Conservation (phyloP, 2,888 invertebrate genomes). For the Tachina grossa region DNA sequence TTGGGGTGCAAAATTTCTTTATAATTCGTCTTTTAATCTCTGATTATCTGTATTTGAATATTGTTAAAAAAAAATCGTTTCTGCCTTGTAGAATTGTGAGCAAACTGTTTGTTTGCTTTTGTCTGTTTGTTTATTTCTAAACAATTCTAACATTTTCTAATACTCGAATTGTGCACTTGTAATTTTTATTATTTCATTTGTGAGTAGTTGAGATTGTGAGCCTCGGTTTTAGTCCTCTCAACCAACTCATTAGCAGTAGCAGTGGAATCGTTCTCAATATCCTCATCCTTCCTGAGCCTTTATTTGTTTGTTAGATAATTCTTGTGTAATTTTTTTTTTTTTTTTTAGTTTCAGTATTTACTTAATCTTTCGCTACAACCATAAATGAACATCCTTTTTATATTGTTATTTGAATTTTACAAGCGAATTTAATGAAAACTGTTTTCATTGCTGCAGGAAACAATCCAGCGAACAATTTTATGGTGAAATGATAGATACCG, state of each 20-base stretch:
- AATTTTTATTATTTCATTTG: conserved; percentile 16
- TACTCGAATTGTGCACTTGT: neutral
- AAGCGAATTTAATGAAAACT: conserved; percentile 26
- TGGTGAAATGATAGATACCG: neutral
- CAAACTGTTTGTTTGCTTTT: neutral
- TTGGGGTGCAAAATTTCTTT: conserved; percentile 4
- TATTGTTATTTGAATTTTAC: conserved; percentile 41
- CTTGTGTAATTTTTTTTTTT: conserved; percentile 4
- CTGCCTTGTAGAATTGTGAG: neutral
- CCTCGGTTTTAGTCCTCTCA: conserved; percentile 26
- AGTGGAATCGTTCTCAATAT: neutral
- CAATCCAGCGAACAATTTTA: conserved; percentile 33
- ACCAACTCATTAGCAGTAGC: conserved; percentile 3
- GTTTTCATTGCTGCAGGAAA: neutral
- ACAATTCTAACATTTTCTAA: conserved; percentile 43
- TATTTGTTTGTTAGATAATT: conserved; percentile 42
- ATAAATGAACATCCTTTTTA: conserved; percentile 55
- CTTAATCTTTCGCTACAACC: conserved; percentile 16
- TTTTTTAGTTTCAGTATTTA: conserved; percentile 18
- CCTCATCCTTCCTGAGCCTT: conserved; percentile 14
- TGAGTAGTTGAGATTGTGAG: conserved; percentile 1
- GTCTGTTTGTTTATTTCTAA: conserved; percentile 19
- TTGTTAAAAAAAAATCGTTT: conserved; percentile 21
- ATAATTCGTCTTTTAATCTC: conserved; percentile 18
- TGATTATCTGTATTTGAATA: conserved; percentile 56